Base-by-base conservation (phyloP, 2,797 vertebrate genomes). In the Sebastes steindachneri region DNA sequence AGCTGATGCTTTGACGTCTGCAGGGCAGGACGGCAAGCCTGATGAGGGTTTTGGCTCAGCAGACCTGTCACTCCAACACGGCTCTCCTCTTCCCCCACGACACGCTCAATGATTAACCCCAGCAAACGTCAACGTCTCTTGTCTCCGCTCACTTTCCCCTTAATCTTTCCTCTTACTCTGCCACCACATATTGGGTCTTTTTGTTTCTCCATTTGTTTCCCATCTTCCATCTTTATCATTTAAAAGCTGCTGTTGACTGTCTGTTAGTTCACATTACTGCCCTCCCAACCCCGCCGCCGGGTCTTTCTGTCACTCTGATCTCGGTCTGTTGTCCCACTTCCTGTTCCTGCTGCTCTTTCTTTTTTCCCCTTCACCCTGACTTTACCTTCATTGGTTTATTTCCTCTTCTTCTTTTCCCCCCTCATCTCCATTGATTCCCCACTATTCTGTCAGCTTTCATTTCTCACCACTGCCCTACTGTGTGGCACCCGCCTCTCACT, bases 61-160 rank as follows among this genome's bases (percentile, higher is more conserved):
- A 60, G 84, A 82, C 81, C 88, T 86, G 91, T 93, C 92, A 91
- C 88, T 92, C 90, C 83, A 79, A 90, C 74, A 73, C 35, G 58
- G 28, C 68, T 75, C 84, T 64, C 80, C 60, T 68, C 75, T 83
- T 78, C 82, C 79, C 84, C 79, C 17, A 48, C 11, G 72, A 90
- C 90, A 93, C 53, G 60, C 88, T 93, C 86, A 11, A 83, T 91
- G 92, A 92, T 93, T 92, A 91, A 90, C 92, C 90, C 84, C 77
- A 65, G 65, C 62, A 25, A 60, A 37, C 54, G 3, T 84, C 75
- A 72, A 4, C 57, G 75, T 48, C 25, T 68, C 48, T 80, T 69
- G 60, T 79, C 73, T 81, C 78, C 54, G 37, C 19, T 69, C 3
- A 0, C 68, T 26, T 57, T 71, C 65, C 51, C 67, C 55, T 79